Evolutionary conservation across 2,797 vertebrate genomes (phyloP).

Genomic region (Cheirogaleus major): DNA sequence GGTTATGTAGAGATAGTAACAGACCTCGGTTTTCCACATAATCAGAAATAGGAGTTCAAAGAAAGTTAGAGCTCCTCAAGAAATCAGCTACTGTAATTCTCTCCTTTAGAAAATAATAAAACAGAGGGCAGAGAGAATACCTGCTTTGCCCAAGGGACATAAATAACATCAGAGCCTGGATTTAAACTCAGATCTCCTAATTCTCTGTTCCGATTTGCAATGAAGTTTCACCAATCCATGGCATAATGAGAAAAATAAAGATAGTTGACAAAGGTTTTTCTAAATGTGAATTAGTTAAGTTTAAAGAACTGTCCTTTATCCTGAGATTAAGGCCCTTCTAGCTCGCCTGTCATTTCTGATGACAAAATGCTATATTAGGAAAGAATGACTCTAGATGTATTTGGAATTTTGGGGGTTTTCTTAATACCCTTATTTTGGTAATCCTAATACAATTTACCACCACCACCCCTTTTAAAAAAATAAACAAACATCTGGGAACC

Average conservation of each 20-base stretch:
- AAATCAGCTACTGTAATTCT: background rate
- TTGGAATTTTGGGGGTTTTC: conserved; percentile 68
- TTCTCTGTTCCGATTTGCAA: background rate
- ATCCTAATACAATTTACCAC: conserved; percentile 1
- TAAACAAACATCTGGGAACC: conserved; percentile 26
- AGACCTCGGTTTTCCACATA: background rate
- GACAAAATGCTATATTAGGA: background rate
- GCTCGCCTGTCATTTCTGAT: background rate
- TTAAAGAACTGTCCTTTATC: background rate
- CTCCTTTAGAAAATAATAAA: background rate
- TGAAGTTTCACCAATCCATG: background rate
- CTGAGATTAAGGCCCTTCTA: background rate
- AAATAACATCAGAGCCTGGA: background rate
- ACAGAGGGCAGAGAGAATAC: background rate
- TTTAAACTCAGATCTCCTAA: background rate
- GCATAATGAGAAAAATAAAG: conserved; percentile 18
- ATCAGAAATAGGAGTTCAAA: background rate
- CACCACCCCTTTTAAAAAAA: background rate
- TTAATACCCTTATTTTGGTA: conserved; percentile 47
- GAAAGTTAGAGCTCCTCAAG: background rate
- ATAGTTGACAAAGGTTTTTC: background rate
- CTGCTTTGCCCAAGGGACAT: background rate
- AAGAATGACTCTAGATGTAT: conserved; percentile 11
- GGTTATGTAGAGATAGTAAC: background rate
- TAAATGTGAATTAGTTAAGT: background rate